Base-by-base conservation (phyloP, 2,113 vertebrate species). In the Atherinomorus stipes region DNA sequence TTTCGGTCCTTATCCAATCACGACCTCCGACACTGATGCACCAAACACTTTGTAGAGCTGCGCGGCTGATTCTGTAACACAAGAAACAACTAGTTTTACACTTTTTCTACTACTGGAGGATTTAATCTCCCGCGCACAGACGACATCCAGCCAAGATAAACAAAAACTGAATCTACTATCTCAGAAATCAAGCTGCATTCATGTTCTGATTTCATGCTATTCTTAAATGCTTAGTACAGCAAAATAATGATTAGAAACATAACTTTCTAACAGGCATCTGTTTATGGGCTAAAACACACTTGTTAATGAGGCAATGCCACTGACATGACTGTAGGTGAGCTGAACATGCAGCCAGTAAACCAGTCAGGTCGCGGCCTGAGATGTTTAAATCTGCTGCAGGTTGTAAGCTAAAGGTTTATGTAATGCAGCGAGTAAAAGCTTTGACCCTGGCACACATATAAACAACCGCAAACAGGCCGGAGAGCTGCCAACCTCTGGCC, bases 401-500 rank as follows among this genome's bases (percentile, higher is more conserved):
- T 84, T 80, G 74, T 76, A 84, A 85, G 74, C 79, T 71, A 42
- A 34, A 76, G 81, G 76, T 84, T 81, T 82, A 81, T 80, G 82
- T 81, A 80, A 90, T 56, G 72, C 62, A 25, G 49, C 40, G 60
- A 78, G 56, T 70, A 67, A 81, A 61, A 63, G 66, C 76, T 73
- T 59, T 49, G 66, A 77, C 78, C 69, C 73, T 52, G 75, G 47
- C 72, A 25, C 70, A 57, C 58, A 74, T 44, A 69, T 2, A 73
- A 80, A 72, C 71, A 65, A 34, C 38, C 63, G 50, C 77, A 49
- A 70, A 76, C 70, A 58, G 64, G 58, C 18, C 80, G 49, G 26
- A 64, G 72, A 57, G 64, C 67, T 21, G n/a, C 37, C 76, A 81
- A 88, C 83, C 85, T 85, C 81, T 88, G 90, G 79, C 79, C 81